A percentile compares a stretch with the other conserved stretches of the same genome.
phyloP scores from a whole-genome alignment of 1,140 invertebrate genomes.

The Carposina sasakii region DNA sequence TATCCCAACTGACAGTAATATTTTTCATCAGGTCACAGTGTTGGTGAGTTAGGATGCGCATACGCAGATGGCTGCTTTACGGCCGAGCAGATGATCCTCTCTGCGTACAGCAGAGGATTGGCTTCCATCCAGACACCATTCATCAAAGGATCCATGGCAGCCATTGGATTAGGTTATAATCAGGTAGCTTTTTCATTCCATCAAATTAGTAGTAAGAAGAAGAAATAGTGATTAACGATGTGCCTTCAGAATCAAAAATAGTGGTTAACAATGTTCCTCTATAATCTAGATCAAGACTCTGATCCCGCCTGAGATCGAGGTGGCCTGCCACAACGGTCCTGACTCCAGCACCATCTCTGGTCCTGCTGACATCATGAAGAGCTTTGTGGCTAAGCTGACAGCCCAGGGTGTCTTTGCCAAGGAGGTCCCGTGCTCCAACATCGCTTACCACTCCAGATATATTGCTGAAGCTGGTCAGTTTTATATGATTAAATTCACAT shows the following conservation, averaged over 20 bases:
- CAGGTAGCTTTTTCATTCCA: conserved; percentile 50
- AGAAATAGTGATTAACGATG: too few relatives aligned
- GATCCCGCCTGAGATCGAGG: conserved; percentile 80
- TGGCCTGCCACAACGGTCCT: conserved; percentile 89
- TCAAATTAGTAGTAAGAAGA: too few relatives aligned
- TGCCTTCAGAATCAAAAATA: too few relatives aligned
- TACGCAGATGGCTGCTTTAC: conserved; percentile 92
- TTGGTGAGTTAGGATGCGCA: conserved; percentile 90
- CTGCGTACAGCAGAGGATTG: conserved; percentile 88
- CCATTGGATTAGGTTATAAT: conserved; percentile 79
- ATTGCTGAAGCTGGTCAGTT: conserved; percentile 79
- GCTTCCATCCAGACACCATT: conserved; percentile 87
- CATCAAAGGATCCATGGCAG: conserved; percentile 88
- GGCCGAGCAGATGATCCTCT: conserved; percentile 86
- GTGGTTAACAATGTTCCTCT: too few relatives aligned
- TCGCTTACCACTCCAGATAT: conserved; percentile 89
- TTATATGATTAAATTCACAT: not conserved
- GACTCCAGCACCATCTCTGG: conserved; percentile 92
- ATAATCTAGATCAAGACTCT: conserved; percentile 72
- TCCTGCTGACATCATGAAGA: conserved; percentile 79
- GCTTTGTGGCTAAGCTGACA: conserved; percentile 81
- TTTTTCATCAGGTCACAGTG: conserved; percentile 78
- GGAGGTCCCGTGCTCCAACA: conserved; percentile 85
- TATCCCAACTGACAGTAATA: too few relatives aligned
- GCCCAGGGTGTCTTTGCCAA: conserved; percentile 86